Evolutionary conservation across 2,113 vertebrate genomes (phyloP), one percentile per base, ranked within the genome.

Genomic region (Aegithalos caudatus): DNA sequence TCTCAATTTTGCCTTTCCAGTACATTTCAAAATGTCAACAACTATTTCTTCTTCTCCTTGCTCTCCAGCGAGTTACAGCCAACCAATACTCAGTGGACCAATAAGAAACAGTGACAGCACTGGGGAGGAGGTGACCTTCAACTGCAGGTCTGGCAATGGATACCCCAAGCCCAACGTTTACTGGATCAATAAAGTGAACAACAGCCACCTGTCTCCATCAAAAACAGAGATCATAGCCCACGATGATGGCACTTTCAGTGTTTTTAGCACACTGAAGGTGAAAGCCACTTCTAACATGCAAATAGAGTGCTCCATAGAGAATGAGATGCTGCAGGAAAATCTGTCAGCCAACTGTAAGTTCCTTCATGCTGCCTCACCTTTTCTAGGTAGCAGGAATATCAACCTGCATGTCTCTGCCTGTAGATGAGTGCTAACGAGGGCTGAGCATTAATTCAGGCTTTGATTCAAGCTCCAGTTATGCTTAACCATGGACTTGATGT

Each of bases 291-390:
- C 95, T 12, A 24, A 48, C 27, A 51, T 95, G 90, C 86, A 96
- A 7, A 93, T 98, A 24, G 94, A 94, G 45, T 98, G 98, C 93
- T 97, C 86, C 67, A 60, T 98, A 60, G 98, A 98, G 93, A 98
- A 98, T 4, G 82, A 78, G 79, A 72, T 93, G 13, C 95, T 98
- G 51, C 85, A 29, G 66, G 96, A 98, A 90, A 98, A 97, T 48
- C 91, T 96, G 0, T 98, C 97, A 3, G 91, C 88, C 56, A 88
- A 88, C 81, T 91, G 95, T 97, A 95, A 97, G 97, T 97, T 53
- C 31, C 27, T 60, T 71, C 18, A 6, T 11, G 3, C 31, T 79
- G 45, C 47, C 81, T 84, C 27, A 22, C 8, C 4, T 67, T 86
- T 92, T 84, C 47, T 51, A 50, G 29, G 8, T 37, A 81, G 42